A percentile compares a stretch with the other conserved stretches of the same genome.
These are phyloP conservation scores for Eupeodes corollae DNA, from an alignment of 1,140 invertebrate species.

Conservation along the genomic window DNA sequence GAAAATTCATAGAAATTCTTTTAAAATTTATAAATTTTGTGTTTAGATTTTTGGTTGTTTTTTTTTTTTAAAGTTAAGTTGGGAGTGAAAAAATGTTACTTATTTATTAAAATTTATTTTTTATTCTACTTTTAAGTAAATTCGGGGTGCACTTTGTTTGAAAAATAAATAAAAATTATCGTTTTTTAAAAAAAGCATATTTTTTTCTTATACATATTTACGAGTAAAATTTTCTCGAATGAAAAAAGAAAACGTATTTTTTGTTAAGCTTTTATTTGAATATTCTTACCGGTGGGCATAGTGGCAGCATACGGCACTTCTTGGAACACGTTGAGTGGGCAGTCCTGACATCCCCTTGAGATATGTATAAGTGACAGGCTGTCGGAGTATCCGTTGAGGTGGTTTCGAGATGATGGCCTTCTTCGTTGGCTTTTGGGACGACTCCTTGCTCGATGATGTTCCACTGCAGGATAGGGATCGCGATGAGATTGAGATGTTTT, in stretches of 20 bases:
- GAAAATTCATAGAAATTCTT: no score
- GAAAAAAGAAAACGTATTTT: not conserved
- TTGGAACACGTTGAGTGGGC: slow-evolving; percentile 63
- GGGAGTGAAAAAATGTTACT: no score
- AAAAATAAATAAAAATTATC: no score
- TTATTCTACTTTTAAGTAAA: no score
- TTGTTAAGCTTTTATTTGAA: not conserved
- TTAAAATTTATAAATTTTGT: no score
- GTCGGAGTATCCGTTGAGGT: slow-evolving; percentile 52
- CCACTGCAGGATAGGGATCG: slow-evolving; percentile 50
- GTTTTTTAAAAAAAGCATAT: no score
- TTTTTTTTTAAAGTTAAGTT: no score
- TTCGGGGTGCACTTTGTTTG: no score
- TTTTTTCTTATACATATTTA: no score
- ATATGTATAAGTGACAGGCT: slow-evolving; percentile 65
- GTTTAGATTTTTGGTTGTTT: no score
- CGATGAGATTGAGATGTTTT: slow-evolving; percentile 49
- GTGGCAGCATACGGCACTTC: slow-evolving; percentile 37
- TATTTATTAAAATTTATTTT: no score
- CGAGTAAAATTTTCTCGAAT: no score
- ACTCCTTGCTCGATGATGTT: slow-evolving; percentile 18
- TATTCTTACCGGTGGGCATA: slow-evolving; percentile 30
- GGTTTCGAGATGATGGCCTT: slow-evolving; percentile 42
- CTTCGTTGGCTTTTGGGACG: slow-evolving; percentile 10
- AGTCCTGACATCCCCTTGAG: slow-evolving; percentile 64